phyloP scores from a whole-genome alignment of 2,888 invertebrate species.

The Nomada ferruginata region DNA sequence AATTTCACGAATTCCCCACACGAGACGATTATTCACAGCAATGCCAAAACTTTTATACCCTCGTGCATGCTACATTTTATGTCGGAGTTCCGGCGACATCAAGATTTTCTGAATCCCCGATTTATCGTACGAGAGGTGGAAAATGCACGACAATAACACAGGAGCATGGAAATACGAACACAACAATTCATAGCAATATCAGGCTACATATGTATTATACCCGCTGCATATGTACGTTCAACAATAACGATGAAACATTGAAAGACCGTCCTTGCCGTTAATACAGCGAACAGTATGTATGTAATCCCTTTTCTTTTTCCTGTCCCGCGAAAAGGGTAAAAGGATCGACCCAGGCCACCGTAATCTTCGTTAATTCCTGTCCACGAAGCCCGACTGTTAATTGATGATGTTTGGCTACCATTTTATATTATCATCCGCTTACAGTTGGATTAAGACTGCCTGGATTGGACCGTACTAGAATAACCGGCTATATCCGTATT shows the following conservation, averaged over 20 bases:
- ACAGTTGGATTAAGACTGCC: conserved; percentile 23
- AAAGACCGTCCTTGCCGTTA: neutral
- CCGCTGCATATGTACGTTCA: neutral
- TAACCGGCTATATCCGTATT: conserved; percentile 11
- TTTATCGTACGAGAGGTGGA: conserved; percentile 13
- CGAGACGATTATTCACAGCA: neutral
- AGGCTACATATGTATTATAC: neutral
- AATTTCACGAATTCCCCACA: neutral
- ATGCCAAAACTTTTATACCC: neutral
- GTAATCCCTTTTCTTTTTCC: neutral
- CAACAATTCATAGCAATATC: conserved; percentile 4
- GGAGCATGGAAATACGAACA: conserved; percentile 10
- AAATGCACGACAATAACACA: neutral
- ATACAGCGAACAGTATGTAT: neutral
- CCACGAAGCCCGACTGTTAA: neutral
- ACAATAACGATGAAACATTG: neutral
- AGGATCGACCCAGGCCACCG: neutral
- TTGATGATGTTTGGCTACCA: conserved; percentile 19
- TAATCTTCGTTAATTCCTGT: conserved; percentile 20
- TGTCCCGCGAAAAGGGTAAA: neutral
- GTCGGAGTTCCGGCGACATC: neutral
- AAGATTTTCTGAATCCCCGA: neutral
- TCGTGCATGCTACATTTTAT: neutral
- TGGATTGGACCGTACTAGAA: conserved; percentile 10
- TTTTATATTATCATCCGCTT: conserved; percentile 36